Base-by-base conservation (phyloP, 2,888 invertebrate genomes). In the Germaria angustata region DNA sequence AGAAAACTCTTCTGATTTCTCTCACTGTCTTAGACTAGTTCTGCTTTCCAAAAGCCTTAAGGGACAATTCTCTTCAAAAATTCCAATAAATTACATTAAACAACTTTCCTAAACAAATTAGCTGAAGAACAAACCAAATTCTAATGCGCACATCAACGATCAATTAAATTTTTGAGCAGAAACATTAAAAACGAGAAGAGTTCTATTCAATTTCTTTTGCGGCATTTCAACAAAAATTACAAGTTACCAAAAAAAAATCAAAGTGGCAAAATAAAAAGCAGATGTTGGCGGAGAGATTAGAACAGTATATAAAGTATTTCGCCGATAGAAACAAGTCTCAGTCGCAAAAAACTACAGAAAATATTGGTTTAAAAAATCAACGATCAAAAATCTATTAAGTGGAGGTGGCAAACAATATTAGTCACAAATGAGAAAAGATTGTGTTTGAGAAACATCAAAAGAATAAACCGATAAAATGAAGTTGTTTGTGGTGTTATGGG, bases 221-320 rank as follows among this genome's bases (percentile, higher is more conserved):
- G 15, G 1, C 6, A 77, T 15, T 41, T 24, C 20, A 3, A 2
- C 6, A 39, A 59, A 32, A 9, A 17, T 57, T 39, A 2, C 34
- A 41, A 69, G 7, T 63, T 61, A 80, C 49, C 51, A 82, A 81
- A 69, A 81, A 83, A 69, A 68, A n/a, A n/a, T n/a, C 55, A 76
- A 72, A 83, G n/a, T 65, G 80, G 85, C 71, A 86, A 88, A 87
- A 90, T 90, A 90, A 90, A 90, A 90, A 90, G 88, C 89, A 88
- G 85, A 78, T 85, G 87, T 85, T 88, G 77, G 59, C 78, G 84
- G 86, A 87, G 87, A 87, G 86, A 86, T 84, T 86, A 84, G 86
- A 87, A 86, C 90, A 90, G 90, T 90, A 88, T 87, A 80, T 84
- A 59, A 72, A 84, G 81, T 82, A 86, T 84, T 84, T 85, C 68